Percentiles rank a stretch among this genome's conserved stretches.
phyloP scores from a whole-genome alignment of 2,797 vertebrate species.

The Danio choprae region DNA sequence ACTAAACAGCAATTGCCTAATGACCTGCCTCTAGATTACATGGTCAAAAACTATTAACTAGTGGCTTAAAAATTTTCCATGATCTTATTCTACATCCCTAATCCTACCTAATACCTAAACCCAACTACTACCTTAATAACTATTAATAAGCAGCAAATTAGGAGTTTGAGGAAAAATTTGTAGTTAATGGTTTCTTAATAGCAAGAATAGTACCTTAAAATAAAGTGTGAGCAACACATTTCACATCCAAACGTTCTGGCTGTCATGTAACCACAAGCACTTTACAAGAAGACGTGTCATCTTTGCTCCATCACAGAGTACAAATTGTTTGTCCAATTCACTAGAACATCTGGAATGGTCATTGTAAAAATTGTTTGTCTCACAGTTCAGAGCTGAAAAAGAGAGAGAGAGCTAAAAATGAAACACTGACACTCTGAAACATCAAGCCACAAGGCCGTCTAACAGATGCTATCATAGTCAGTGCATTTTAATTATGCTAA shows the following conservation, averaged over 20 bases:
- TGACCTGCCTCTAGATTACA: background rate
- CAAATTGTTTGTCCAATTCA: constrained; percentile 27
- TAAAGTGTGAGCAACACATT: background rate
- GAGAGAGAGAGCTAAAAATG: constrained; percentile 39
- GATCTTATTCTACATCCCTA: too few relatives aligned
- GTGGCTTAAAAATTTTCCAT: too few relatives aligned
- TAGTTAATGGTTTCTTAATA: too few relatives aligned
- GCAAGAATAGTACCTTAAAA: too few relatives aligned
- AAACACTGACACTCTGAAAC: constrained; percentile 21
- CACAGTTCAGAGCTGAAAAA: constrained; percentile 9
- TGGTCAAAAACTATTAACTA: background rate
- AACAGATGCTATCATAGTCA: constrained; percentile 5
- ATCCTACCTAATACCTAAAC: too few relatives aligned
- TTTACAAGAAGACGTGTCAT: constrained; percentile 20
- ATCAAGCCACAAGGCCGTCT: background rate
- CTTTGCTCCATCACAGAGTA: constrained; percentile 45
- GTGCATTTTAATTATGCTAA: background rate
- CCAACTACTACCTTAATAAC: too few relatives aligned
- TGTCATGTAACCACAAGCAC: background rate
- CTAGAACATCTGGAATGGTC: constrained; percentile 39
- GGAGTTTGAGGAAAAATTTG: too few relatives aligned
- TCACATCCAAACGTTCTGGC: constrained; percentile 9
- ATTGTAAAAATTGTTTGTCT: constrained; percentile 45
- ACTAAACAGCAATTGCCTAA: background rate
- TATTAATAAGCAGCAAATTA: too few relatives aligned